Base-by-base conservation (phyloP, 2,888 invertebrate genomes). In the Blastobasis lacticolella region DNA sequence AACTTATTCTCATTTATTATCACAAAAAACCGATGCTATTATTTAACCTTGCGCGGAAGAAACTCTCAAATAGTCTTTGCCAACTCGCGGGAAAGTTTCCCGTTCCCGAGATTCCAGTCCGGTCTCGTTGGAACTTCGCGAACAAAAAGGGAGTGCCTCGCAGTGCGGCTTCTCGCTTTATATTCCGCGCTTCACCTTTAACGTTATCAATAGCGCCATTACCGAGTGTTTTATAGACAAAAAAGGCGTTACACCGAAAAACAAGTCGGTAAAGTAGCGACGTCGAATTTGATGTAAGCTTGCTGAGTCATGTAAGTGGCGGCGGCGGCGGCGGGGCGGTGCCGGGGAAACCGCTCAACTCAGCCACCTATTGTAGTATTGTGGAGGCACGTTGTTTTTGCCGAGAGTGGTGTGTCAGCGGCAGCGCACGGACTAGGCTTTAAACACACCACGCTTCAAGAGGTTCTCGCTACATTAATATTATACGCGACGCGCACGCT, bases 301-400 rank as follows among this genome's bases (percentile, higher is more conserved):
- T 73, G 82, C 83, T 82, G 84, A 85, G 73, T 86, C 85, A 85
- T 73, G 74, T 73, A 75, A 80, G 78, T 73, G 74, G 76, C 71
- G 72, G 67, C 57, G 60, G 61, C 57, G 64, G 58, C 59, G 60
- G 47, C 62, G 57, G 58, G 51, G 53, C 50, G 57, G 62, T 59
- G 62, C 66, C 64, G 60, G 66, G 60, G 68, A 73, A 77, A 75
- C 72, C 66, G 80, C 75, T 75, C 75, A 63, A 71, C 78, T 81
- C 78, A 78, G 81, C 81, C 76, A 81, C 75, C 82, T 78, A 79
- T 82, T 82, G 81, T 81, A 80, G 75, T 76, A 80, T 75, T 77
- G 78, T 76, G 76, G 79, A 75, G 81, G 81, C 74, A 71, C 73
- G 79, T 82, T 84, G 83, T 83, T 85, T 84, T 84, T 81, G 77